phyloP scores from a whole-genome alignment of 1,140 invertebrate species.

The Neomicropteryx cornuta region DNA sequence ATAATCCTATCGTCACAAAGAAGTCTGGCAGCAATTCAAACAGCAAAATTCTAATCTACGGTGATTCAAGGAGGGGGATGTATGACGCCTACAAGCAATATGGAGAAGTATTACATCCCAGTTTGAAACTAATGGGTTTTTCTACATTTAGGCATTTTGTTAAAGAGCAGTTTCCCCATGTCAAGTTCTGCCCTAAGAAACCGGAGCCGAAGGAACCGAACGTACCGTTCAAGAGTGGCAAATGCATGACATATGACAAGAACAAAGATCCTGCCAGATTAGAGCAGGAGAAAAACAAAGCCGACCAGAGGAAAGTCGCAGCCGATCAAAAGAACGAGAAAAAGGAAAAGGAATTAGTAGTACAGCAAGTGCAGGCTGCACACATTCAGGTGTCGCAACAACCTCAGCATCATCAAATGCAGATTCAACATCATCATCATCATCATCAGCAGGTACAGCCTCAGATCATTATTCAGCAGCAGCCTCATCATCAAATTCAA shows the following conservation, averaged over 20 bases:
- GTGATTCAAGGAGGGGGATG: conserved; percentile 60
- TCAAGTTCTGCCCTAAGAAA: conserved; percentile 55
- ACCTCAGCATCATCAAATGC: conserved; percentile 21
- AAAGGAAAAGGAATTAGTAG: conserved; percentile 25
- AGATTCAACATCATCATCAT: neutral
- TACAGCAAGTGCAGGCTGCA: conserved; percentile 30
- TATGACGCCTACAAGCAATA: conserved; percentile 63
- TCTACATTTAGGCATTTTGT: conserved; percentile 69
- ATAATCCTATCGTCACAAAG: conserved; percentile 9
- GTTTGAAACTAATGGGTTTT: conserved; percentile 64
- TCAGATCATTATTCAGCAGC: conserved; percentile 21
- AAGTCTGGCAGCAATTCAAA: conserved; percentile 32
- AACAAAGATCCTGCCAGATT: conserved; percentile 37
- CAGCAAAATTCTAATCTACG: conserved; percentile 51
- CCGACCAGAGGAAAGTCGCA: conserved; percentile 32
- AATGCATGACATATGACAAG: conserved; percentile 35
- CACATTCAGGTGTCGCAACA: conserved; percentile 27
- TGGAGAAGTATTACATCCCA: conserved; percentile 51
- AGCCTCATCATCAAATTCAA: conserved; percentile 25
- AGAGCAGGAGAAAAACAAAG: conserved; percentile 35
- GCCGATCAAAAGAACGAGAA: conserved; percentile 34
- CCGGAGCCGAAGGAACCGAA: conserved; percentile 42
- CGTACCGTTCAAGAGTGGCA: conserved; percentile 38
- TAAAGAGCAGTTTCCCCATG: conserved; percentile 69
- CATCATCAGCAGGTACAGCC: conserved; percentile 28